phyloP scores from a whole-genome alignment of 2,797 vertebrate species.

The Pipistrellus nathusii region DNA sequence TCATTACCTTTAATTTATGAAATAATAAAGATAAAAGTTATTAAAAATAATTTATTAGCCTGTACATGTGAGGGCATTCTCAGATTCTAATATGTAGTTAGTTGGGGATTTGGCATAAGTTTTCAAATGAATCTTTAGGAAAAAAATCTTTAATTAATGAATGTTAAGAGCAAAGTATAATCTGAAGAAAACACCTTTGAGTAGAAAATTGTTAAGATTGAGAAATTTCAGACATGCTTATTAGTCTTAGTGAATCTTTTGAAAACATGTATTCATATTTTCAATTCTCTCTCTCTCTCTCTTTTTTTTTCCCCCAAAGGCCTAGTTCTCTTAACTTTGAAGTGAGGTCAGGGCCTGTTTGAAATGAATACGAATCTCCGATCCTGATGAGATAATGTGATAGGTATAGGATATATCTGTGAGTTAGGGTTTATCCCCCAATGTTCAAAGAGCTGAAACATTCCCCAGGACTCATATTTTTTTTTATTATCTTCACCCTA shows the following conservation, averaged over 20 bases:
- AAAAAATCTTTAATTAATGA: slow-evolving; percentile 59
- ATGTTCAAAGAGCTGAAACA: slow-evolving; percentile 18
- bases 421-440: slow-evolving; percentile 33
- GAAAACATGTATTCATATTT: slow-evolving; percentile 44
- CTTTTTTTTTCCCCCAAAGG: slow-evolving; percentile 44
- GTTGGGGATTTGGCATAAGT: slow-evolving; percentile 82
- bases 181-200: slow-evolving; percentile 54
- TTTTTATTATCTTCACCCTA: slow-evolving; percentile 45
- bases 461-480: not conserved
- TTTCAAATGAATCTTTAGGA: slow-evolving; percentile 82
- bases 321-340: slow-evolving; percentile 21
- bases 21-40: slow-evolving; percentile 77
- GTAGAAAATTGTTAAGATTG: slow-evolving; percentile 61
- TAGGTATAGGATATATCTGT: not conserved
- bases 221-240: slow-evolving; percentile 60
- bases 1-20: slow-evolving; percentile 86
- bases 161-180: slow-evolving; percentile 74
- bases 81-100: slow-evolving; percentile 67
- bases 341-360: slow-evolving; percentile 21
- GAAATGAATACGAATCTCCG: slow-evolving; percentile 27
- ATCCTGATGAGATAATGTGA: not conserved
- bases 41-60: slow-evolving; percentile 82
- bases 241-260: slow-evolving; percentile 72
- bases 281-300: not conserved
- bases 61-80: slow-evolving; percentile 59